Conservation (phyloP, 64 coral and sea anemone genomes). For the Montipora efflorescens region DNA sequence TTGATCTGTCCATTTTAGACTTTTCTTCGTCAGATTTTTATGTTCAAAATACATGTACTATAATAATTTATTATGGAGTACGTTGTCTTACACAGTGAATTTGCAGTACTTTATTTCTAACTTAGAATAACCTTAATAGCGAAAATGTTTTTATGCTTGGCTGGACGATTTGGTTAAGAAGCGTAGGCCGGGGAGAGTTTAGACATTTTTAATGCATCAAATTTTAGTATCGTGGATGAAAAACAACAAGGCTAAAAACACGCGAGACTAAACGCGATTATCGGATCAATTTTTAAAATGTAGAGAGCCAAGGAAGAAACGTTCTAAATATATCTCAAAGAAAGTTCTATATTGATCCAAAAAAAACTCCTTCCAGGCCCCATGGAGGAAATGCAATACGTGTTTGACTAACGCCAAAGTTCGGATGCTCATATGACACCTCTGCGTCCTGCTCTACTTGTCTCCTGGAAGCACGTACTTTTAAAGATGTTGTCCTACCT, state of each 20-base stretch:
- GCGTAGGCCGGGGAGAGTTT: too few species aligned
- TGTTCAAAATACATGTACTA: too few species aligned
- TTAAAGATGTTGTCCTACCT: neutral
- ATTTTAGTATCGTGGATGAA: neutral
- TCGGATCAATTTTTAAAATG: neutral
- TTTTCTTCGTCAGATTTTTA: neutral
- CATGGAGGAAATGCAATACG: neutral
- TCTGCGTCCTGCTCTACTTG: neutral
- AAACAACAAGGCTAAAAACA: neutral
- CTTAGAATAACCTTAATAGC: too few species aligned
- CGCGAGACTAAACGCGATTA: neutral
- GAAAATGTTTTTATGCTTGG: too few species aligned
- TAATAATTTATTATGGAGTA: too few species aligned
- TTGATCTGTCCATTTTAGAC: neutral
- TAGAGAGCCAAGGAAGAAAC: neutral
- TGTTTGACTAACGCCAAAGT: neutral
- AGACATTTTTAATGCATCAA: too few species aligned
- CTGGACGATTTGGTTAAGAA: too few species aligned
- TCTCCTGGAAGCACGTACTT: conserved; percentile 26
- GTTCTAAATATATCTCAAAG: neutral
- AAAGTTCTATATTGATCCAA: neutral
- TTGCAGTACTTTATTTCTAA: too few species aligned
- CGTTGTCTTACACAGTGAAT: too few species aligned
- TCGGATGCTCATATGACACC: neutral
- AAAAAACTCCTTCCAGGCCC: neutral